Base-by-base conservation (phyloP, 1,140 invertebrate species). In the Phthorimaea operculella region DNA sequence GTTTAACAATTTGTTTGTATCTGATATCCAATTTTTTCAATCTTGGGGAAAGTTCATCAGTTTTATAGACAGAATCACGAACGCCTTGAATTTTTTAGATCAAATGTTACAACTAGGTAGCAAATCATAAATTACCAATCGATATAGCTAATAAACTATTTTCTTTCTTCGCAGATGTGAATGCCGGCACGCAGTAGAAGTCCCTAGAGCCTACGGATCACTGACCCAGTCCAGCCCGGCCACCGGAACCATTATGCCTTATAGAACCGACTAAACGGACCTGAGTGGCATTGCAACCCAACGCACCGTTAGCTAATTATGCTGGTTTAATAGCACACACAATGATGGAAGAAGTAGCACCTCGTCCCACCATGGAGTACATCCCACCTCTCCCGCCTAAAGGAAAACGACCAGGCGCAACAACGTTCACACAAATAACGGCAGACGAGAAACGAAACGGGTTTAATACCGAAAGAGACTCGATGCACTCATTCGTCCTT, bases 401-500 rank as follows among this genome's bases (percentile, higher is more conserved):
- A 73, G 65, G 66, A 44, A 78, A 73, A 51, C 74, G 66, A 58
- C 33, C 55, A 15, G 75, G 76, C 53, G 71, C 75, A 49, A 81
- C 80, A 17, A 83, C 79, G 61, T 81, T 81, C 74, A 84, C 79
- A 53, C 76, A 81, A 66, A 83, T 83, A 55, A 76, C 68, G n/a
- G 70, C 54, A 54, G 74, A 82, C 54, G 76, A 76, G 11, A 73
- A 66, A 58, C 55, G 72, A 64, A 81, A 82, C 64, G 79, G 73
- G 65, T 76, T 69, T 54, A 55, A 58, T 49, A 63, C 59, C 54
- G 72, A 78, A 60, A 72, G 72, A 57, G 73, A 81, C 65, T 85
- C 82, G 80, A 83, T 83, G 82, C 79, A 83, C 82, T 83, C 82
- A 52, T 77, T 83, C 76, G 80, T 83, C 80, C 82, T 83, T 83